phyloP scores from a whole-genome alignment of 2,797 vertebrate species.

The Anguilla pacifica region DNA sequence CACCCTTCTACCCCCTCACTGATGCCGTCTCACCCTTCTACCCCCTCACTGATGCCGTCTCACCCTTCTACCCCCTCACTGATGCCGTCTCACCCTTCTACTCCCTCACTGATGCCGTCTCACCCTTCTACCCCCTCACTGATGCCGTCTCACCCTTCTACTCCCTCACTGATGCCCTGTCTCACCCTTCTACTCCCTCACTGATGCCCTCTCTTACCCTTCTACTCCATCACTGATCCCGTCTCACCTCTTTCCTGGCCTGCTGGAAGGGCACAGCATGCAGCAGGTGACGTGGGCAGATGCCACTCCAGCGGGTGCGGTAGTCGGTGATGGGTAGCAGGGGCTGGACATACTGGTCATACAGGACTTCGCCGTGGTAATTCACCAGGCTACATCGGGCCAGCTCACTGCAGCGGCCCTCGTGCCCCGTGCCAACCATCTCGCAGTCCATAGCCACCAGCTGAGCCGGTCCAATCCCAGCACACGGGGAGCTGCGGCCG shows the following conservation, averaged over 20 bases:
- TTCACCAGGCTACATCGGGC: conserved; percentile 89
- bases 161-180: not conserved
- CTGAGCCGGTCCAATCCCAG: conserved; percentile 40
- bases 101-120: not conserved
- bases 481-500: conserved; percentile 64
- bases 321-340: conserved; percentile 80
- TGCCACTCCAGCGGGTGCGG: conserved; percentile 90
- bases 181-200: conserved; percentile 69
- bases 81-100: not conserved
- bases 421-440: conserved; percentile 94
- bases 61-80: conserved; percentile 66
- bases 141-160: not conserved
- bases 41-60: conserved; percentile 28
- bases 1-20: not conserved
- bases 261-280: conserved; percentile 75
- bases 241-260: conserved; percentile 84
- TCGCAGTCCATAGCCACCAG: conserved; percentile 92
- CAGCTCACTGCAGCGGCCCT: conserved; percentile 79
- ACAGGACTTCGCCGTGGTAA: conserved; percentile 83
- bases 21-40: not conserved
- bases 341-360: conserved; percentile 85
- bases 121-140: not conserved
- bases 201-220: not conserved
- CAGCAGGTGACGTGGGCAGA: conserved; percentile 78
- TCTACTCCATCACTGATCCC: not conserved